Percentiles rank a stretch among this genome's conserved stretches.
phyloP scores from a whole-genome alignment of 2,113 vertebrate species.

The Phylloscopus trochilus region DNA sequence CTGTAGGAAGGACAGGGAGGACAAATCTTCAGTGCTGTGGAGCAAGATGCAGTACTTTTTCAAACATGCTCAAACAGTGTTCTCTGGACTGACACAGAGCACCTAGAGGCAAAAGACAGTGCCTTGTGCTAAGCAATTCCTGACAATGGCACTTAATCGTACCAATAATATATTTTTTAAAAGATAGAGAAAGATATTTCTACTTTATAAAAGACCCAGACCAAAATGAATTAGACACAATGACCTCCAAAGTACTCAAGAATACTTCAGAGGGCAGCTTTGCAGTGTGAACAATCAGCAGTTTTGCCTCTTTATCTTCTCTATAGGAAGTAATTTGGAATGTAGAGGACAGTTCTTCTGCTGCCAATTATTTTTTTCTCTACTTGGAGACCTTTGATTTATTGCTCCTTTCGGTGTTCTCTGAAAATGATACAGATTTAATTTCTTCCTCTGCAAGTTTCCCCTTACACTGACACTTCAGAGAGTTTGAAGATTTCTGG shows the following conservation, averaged over 20 bases:
- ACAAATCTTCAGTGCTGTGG: background rate
- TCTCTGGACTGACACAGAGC: background rate
- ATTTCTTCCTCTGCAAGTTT: slow-evolving; percentile 19
- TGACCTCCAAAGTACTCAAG: background rate
- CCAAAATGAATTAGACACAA: background rate
- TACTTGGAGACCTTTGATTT: background rate
- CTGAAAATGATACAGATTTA: slow-evolving; percentile 14
- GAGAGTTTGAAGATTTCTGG: background rate
- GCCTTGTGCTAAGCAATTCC: background rate
- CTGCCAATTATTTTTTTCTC: slow-evolving; percentile 17
- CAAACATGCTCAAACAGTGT: background rate
- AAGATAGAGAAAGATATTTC: background rate
- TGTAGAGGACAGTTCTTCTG: background rate
- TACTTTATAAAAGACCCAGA: background rate
- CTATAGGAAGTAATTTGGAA: background rate
- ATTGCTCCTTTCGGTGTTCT: background rate
- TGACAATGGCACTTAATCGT: background rate
- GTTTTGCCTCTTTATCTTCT: background rate
- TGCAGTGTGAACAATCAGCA: background rate
- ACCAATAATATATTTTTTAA: background rate
- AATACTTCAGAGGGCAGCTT: background rate
- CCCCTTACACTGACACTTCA: background rate
- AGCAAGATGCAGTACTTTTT: background rate
- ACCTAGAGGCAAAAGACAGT: background rate
- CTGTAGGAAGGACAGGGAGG: background rate